Evolutionary conservation across 2,113 vertebrate species (phyloP).

Genomic region (Chloebia gouldiae): DNA sequence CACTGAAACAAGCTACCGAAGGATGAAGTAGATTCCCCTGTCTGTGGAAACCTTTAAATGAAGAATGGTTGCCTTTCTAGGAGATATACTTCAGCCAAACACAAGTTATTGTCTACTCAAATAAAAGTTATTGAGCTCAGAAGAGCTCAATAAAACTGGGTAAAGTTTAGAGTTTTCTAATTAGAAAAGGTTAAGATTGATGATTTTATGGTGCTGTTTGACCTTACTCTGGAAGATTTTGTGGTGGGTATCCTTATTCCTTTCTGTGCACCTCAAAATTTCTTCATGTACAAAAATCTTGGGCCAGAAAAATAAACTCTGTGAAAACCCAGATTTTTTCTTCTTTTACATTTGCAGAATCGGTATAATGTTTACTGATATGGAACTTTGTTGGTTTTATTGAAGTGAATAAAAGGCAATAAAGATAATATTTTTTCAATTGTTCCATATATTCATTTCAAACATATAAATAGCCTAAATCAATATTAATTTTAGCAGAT

Average conservation of each 20-base stretch:
- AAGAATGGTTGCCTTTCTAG: background rate
- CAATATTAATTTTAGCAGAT: background rate
- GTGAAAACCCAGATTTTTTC: background rate
- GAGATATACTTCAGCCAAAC: background rate
- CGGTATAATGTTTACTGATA: background rate
- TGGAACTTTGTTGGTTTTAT: background rate
- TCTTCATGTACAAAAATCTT: background rate
- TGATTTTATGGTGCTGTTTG: background rate
- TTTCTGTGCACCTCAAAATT: background rate
- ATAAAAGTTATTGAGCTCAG: background rate
- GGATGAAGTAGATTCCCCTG: background rate
- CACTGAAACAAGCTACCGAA: background rate
- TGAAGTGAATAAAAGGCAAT: background rate
- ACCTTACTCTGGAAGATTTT: background rate
- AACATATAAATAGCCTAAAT: background rate
- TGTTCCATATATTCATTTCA: background rate
- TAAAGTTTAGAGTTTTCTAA: background rate
- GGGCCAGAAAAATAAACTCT: background rate
- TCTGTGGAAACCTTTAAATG: conserved; percentile 18
- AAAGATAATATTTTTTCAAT: background rate
- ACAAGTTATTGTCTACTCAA: background rate
- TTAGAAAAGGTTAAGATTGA: background rate
- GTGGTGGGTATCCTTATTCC: background rate
- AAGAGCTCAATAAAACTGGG: background rate
- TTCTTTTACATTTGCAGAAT: background rate